A percentile compares a stretch with the other conserved stretches of the same genome.
phyloP scores from a whole-genome alignment of 2,797 vertebrate genomes.

The Columba guinea region DNA sequence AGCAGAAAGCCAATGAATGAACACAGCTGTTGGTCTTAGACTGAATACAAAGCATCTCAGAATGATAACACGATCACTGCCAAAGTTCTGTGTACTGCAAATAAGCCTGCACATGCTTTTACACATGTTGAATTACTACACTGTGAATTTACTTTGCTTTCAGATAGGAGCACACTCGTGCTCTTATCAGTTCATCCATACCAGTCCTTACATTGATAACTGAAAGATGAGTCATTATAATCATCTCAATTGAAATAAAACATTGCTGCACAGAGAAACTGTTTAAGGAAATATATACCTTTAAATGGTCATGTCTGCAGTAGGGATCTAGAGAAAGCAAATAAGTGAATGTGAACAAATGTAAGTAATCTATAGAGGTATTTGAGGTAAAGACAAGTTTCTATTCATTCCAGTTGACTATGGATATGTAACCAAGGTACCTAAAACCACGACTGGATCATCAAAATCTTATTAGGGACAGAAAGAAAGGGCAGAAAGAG shows the following conservation, averaged over 20 bases:
- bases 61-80: background rate
- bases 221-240: background rate
- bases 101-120: background rate
- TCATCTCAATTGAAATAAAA: background rate
- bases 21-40: slow-evolving; percentile 20
- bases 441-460: background rate
- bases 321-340: background rate
- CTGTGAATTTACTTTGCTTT: background rate
- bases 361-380: background rate
- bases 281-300: background rate
- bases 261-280: background rate
- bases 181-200: background rate
- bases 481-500: background rate
- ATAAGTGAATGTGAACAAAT: background rate
- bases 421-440: background rate
- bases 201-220: background rate
- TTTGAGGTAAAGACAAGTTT: background rate
- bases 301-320: background rate
- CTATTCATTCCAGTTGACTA: background rate
- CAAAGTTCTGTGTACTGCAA: background rate
- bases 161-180: background rate
- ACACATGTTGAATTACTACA: background rate
- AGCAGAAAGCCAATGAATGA: slow-evolving; percentile 11
- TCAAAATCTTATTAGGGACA: background rate
- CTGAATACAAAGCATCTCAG: background rate